Conservation (phyloP, 2,888 invertebrate genomes). For the Aleiodes testaceus region DNA sequence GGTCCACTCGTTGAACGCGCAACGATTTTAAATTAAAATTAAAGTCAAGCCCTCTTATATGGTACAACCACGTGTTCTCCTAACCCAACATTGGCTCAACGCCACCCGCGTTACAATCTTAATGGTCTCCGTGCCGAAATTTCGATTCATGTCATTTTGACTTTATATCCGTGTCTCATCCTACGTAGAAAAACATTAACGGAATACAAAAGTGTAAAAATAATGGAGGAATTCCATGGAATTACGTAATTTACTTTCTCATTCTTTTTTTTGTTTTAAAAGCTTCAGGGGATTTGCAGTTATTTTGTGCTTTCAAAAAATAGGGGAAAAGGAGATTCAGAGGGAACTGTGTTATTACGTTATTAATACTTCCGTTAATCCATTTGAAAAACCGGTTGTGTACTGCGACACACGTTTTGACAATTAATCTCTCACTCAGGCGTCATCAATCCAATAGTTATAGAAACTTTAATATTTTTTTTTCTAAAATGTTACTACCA, state of each 20-base stretch:
- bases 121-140: conserved; percentile 64
- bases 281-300: not conserved
- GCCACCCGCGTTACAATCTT: conserved; percentile 68
- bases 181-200: not conserved
- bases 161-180: conserved; percentile 21
- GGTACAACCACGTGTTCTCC: conserved; percentile 55
- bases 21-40: conserved; percentile 72
- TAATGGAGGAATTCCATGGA: not conserved
- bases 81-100: conserved; percentile 55
- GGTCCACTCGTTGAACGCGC: conserved; percentile 66
- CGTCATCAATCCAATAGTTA: conserved; percentile 34
- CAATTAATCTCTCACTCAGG: conserved; percentile 38
- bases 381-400: conserved; percentile 48
- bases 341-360: conserved; percentile 49
- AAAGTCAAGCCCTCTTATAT: conserved; percentile 67
- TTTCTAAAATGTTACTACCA: not conserved
- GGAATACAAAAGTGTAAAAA: not conserved
- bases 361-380: conserved; percentile 51
- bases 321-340: not conserved
- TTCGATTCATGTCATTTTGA: conserved; percentile 53
- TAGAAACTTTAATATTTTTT: conserved; percentile 31
- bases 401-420: conserved; percentile 40
- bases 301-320: conserved; percentile 3
- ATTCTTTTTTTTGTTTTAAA: not conserved
- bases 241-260: not conserved